Evolutionary conservation across 2,888 invertebrate species (phyloP).

Genomic region (Ernsta delagoae): DNA sequence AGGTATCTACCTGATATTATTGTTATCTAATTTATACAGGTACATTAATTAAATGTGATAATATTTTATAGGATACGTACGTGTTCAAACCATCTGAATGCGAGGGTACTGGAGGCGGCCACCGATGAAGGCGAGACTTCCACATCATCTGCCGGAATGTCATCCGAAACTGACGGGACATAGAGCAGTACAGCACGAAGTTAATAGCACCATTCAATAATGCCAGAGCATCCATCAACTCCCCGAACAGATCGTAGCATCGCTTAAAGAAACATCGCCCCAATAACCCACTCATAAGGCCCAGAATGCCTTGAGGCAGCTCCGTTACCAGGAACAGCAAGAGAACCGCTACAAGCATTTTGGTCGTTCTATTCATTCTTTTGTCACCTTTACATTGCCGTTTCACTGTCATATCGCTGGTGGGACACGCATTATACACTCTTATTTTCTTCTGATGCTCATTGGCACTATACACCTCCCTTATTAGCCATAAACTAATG

Average conservation of each 20-base stretch:
- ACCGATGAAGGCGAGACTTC: slow-evolving; percentile 73
- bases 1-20: no score
- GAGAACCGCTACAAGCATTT: slow-evolving; percentile 94
- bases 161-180: slow-evolving; percentile 96
- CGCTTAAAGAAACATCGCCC: slow-evolving; percentile 90
- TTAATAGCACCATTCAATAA: slow-evolving; percentile 96
- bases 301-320: slow-evolving; percentile 91
- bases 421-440: slow-evolving; percentile 73
- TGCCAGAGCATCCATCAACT: slow-evolving; percentile 95
- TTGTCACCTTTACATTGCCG: slow-evolving; percentile 74
- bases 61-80: slow-evolving; percentile 70
- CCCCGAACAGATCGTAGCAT: slow-evolving; percentile 93
- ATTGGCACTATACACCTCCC: slow-evolving; percentile 89
- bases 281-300: slow-evolving; percentile 87
- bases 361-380: slow-evolving; percentile 91
- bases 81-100: slow-evolving; percentile 87
- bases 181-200: slow-evolving; percentile 96
- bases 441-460: slow-evolving; percentile 87
- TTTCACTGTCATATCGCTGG: slow-evolving; percentile 66
- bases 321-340: slow-evolving; percentile 95
- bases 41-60: neutral
- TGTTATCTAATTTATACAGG: no score
- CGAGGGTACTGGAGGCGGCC: slow-evolving; percentile 79
- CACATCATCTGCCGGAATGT: slow-evolving; percentile 87
- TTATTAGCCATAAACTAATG: slow-evolving; percentile 89